phyloP scores from a whole-genome alignment of 1,140 invertebrate species.

The Mizuhopecten yessoensis region DNA sequence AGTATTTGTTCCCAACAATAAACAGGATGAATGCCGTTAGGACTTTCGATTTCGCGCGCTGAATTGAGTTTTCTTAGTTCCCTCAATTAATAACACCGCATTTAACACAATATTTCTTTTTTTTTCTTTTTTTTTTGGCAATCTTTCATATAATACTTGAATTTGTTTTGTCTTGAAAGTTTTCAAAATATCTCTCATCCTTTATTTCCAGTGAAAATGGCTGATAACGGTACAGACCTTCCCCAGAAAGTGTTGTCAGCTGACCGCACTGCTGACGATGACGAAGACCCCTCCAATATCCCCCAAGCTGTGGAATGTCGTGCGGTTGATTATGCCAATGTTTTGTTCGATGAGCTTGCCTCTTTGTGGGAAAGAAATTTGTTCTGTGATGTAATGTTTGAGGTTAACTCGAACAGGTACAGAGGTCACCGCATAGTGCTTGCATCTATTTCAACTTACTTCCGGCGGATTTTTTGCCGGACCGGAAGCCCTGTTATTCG shows the following conservation, averaged over 20 bases:
- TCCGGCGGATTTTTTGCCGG: not conserved
- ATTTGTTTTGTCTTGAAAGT: too few species aligned
- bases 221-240: not conserved
- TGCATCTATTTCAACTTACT: not conserved
- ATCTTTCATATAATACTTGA: too few species aligned
- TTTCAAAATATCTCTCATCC: too few species aligned
- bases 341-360: not conserved
- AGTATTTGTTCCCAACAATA: too few species aligned
- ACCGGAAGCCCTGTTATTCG: not conserved
- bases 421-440: not conserved
- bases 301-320: not conserved
- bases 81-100: too few species aligned
- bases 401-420: not conserved
- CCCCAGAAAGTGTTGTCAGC: not conserved
- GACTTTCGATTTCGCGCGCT: too few species aligned
- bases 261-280: not conserved
- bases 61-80: too few species aligned
- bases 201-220: not conserved
- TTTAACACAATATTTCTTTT: too few species aligned
- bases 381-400: not conserved
- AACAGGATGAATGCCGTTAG: too few species aligned
- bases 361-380: slow-evolving; percentile 7
- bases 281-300: not conserved
- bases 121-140: too few species aligned
- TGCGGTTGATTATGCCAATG: not conserved